Base-by-base conservation (phyloP, 2,888 invertebrate genomes). In the Germaria angustata region DNA sequence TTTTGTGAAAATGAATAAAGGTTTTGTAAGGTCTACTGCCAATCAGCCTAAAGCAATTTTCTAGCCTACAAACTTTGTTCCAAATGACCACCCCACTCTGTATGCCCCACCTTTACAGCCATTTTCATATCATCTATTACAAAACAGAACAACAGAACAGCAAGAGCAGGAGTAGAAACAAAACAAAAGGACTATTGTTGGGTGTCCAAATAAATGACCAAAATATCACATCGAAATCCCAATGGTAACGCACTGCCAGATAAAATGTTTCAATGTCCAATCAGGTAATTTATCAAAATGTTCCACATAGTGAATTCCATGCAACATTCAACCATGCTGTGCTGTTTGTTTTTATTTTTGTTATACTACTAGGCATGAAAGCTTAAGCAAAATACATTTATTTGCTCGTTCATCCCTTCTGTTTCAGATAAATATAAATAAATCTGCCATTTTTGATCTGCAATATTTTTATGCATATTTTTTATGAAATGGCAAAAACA, bases 221-320 rank as follows among this genome's bases (percentile, higher is more conserved):
- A 86, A 88, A 87, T 86, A 87, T 86, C 88, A 88, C 88, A 86
- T 87, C 85, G 85, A 87, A 87, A 81, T 84, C 80, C 79, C 83
- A 76, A 75, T 73, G 78, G 87, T 86, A 87, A 86, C 87, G 87
- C 88, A 87, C 86, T 87, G 86, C 81, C 86, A 87, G 87, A 89
- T 89, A 88, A 89, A 89, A 89, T 89, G 89, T 87, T 89, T 88
- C 89, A 89, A 88, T 88, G 89, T 88, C 90, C 89, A 88, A 89
- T 89, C 88, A 87, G 84, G 86, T 86, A 81, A 89, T 89, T 89
- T 89, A 88, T 89, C 90, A 89, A 89, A 88, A 88, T 87, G 59
- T 84, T 86, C 46, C 46, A 72, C 49, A 49, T 44, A 79, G 51
- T 51, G 69, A 57, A 51, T 75, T 73, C 39, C 55, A 61, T 81